Base-by-base conservation (phyloP, 92 coral and sea anemone genomes). In the Epizoanthus scotinus region DNA sequence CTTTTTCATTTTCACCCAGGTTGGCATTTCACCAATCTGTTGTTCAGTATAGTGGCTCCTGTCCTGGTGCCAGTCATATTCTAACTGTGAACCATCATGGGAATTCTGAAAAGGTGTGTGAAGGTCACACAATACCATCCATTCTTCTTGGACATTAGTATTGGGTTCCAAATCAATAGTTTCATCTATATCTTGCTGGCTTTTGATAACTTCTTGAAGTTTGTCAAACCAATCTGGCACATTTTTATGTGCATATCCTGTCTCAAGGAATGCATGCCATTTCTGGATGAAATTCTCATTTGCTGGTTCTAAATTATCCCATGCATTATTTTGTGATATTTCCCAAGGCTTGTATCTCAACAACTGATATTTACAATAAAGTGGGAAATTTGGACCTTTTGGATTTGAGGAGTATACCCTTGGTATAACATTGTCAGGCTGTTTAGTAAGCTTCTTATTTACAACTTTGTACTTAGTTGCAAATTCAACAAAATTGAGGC, bases 151-250 rank as follows among this genome's bases (percentile, higher is more conserved):
- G 12, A 53, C 59, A 38, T 86, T 69, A 8, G 8, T 61, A 7
- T 1, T 34, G 40, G 31, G 22, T 21, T 55, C 12, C 12, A 85
- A 50, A 75, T 20, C 72, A 68, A 71, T 78, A 70, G 83, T 50
- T 56, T 69, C 38, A 28, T 58, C 69, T 55, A 52, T 71, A 22
- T 83, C 67, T 55, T 86, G 87, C 67, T 71, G 87, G 53, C 80
- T 82, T 50, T 78, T 74, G 67, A 90, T 84, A 67, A 67, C 63
- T 50, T 42, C 28, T 71, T 83, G 82, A 17, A 86, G 80, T 79
- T 90, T 86, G 26, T 86, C 90, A 90, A 83, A 78, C 93, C 90
- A 90, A 13, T 90, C 90, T 56, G 89, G 87, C 2, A 89, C 85
- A 78, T 73, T 53, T 19, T 47, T 20, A 57, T 90, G 86, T 47